Conservation (phyloP, 2,797 vertebrate genomes). For the Cottoperca gobio region DNA sequence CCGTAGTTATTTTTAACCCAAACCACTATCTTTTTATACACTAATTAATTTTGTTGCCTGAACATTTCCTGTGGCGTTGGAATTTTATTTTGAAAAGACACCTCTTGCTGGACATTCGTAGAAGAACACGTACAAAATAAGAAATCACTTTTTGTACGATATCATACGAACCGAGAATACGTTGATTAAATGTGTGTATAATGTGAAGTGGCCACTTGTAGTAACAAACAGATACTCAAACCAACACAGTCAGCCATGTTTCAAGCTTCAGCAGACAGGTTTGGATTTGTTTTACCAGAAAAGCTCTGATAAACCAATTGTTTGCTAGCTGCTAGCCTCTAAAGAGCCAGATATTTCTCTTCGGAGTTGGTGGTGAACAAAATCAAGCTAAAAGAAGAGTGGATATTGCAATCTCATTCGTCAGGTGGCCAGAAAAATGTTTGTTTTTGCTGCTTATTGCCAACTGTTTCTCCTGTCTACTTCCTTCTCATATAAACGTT, state of each 20-base stretch:
- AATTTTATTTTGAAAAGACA: too few species aligned
- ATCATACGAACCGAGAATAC: too few species aligned
- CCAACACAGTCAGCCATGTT: neutral
- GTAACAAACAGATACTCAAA: neutral
- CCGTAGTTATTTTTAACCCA: too few species aligned
- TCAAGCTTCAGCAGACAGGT: neutral
- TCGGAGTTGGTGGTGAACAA: neutral
- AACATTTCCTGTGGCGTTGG: too few species aligned
- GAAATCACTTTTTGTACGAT: too few species aligned
- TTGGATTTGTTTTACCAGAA: neutral
- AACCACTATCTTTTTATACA: too few species aligned
- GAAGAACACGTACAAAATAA: too few species aligned
- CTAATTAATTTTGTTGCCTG: too few species aligned
- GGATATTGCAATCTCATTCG: neutral
- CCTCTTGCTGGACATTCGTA: too few species aligned
- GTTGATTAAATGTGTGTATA: too few species aligned
- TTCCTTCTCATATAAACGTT: neutral
- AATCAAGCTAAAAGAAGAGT: neutral
- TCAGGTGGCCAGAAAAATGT: neutral
- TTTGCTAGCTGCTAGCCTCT: neutral
- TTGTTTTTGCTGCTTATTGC: slow-evolving; percentile 5
- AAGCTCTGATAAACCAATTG: neutral
- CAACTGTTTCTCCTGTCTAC: neutral
- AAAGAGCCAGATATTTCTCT: neutral
- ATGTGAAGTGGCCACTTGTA: neutral